Evolutionary conservation across 2,113 vertebrate species (phyloP), one percentile per base, ranked within the genome.

Genomic region (Ciconia boyciana): DNA sequence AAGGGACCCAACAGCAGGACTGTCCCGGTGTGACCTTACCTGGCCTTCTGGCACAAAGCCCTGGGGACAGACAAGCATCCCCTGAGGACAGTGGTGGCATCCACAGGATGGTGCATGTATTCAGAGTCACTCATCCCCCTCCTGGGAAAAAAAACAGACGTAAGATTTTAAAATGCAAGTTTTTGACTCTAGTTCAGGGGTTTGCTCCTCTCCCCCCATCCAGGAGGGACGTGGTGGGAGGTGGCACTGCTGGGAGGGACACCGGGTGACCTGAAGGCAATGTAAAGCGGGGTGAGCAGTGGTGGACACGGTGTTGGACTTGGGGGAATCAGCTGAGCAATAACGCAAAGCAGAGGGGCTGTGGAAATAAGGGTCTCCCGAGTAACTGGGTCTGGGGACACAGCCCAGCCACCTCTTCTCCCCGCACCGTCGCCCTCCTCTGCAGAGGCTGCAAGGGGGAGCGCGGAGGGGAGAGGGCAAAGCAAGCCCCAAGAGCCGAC

Each of bases 281-380:
- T 2, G 13, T 8, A 77, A 43, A 46, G 14, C 1, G 0, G 17
- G 28, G 8, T 0, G 3, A 76, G 46, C n/a, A 6, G 31, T 5
- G 2, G 29, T 57, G 39, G 69, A 62, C 2, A 5, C 54, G 57
- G 4, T 41, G 39, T 7, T 58, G 57, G 29, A 51, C 39, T 43
- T 5, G 2, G 18, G 25, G 46, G 82, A 92, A 61, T 19, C 2
- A 4, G 7, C 55, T 88, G 34, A 93, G 78, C 6, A n/a, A 43
- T 57, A 48, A 20, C 52, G 21, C 54, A 49, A 75, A 89, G 79
- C 66, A 83, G 46, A 74, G 22, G 4, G 58, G 19, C 36, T 70
- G 72, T 43, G 22, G 39, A 49, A 87, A 84, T 49, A 61, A 24
- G 34, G 25, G 8, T 13, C 7, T 62, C 15, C 18, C 0, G 0